Percentiles rank a stretch among this genome's conserved stretches.
Conservation (phyloP, 2,113 vertebrate genomes). For the Sinocyclocheilus rhinocerous region DNA sequence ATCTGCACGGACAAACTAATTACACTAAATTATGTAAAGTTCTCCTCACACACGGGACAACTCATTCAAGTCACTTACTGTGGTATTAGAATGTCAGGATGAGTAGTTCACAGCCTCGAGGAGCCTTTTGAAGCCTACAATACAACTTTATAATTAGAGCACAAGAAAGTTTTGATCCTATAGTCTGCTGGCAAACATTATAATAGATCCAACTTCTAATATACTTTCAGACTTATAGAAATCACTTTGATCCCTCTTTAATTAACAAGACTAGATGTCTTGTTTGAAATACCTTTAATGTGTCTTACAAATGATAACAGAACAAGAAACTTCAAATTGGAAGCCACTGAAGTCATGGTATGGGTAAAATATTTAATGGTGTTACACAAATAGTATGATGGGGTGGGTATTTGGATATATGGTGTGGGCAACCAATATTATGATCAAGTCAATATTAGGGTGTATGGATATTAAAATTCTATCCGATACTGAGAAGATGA, state of each 20-base stretch:
- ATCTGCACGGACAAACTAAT: slow-evolving; percentile 43
- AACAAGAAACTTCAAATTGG: background rate
- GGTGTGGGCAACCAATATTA: background rate
- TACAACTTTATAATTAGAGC: slow-evolving; percentile 38
- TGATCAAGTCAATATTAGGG: background rate
- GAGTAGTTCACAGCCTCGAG: slow-evolving; percentile 15
- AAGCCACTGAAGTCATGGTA: background rate
- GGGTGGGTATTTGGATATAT: background rate
- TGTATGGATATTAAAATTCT: background rate
- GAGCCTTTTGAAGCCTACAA: slow-evolving; percentile 19
- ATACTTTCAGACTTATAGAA: slow-evolving; percentile 21
- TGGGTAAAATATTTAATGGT: background rate
- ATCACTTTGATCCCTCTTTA: slow-evolving; percentile 20
- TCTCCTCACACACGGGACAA: background rate
- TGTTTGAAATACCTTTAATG: background rate
- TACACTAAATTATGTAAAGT: slow-evolving; percentile 37
- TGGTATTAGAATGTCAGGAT: slow-evolving; percentile 35
- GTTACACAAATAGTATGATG: background rate
- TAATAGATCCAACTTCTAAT: slow-evolving; percentile 18
- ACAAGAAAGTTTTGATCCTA: slow-evolving; percentile 32
- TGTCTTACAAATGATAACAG: background rate
- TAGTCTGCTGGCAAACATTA: slow-evolving; percentile 19
- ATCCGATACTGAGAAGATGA: background rate
- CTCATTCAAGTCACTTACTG: slow-evolving; percentile 24
- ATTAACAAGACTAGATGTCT: background rate